phyloP scores from a whole-genome alignment of 2,113 vertebrate species.

The rat (Rattus norvegicus) region GRCr8 NC_086033.1:23703001-23703500 shows the following conservation, averaged over 20 bases:
- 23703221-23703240: background rate
- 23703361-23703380: background rate
- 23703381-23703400: background rate
- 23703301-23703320: constrained; percentile 1
- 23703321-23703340: constrained; percentile 29
- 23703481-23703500: background rate
- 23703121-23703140: background rate
- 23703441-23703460: background rate
- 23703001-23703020: background rate
- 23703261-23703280: background rate
- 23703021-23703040: background rate
- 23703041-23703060: background rate
- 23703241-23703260: background rate
- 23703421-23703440: background rate
- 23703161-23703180: background rate
- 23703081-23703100: constrained; percentile 1
- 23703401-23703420: background rate
- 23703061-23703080: background rate
- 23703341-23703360: background rate
- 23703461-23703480: background rate
- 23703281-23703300: background rate
- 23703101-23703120: background rate
- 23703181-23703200: constrained; percentile 22
- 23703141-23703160: background rate
- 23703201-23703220: background rate